A percentile compares a stretch with the other conserved stretches of the same genome.
These are phyloP conservation scores for Lytechinus pictus DNA, from an alignment of 35 echinoderm and acorn worm genomes.

Conservation along the genomic window DNA sequence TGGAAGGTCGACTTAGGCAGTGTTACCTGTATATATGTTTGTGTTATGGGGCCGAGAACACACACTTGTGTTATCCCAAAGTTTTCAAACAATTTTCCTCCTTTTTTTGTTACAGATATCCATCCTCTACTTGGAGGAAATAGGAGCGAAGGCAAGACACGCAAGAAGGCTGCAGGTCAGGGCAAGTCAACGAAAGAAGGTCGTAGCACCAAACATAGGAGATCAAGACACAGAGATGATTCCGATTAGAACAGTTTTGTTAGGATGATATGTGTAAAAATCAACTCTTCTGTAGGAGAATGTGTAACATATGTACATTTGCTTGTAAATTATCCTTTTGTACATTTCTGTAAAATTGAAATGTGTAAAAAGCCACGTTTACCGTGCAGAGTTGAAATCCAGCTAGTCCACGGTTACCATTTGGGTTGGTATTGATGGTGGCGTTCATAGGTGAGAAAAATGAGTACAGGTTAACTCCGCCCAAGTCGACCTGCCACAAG, in stretches of 20 bases:
- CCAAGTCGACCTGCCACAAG: too few species aligned
- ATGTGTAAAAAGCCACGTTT: background rate
- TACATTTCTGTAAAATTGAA: background rate
- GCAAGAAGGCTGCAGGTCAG: conserved; percentile 53
- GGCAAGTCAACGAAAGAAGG: conserved; percentile 64
- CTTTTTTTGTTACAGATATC: conserved; percentile 65
- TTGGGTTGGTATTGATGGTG: background rate
- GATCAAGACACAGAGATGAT: conserved; percentile 36
- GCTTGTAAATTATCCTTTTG: background rate
- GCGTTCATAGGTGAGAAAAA: too few species aligned
- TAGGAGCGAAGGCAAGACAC: conserved; percentile 79
- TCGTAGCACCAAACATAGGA: conserved; percentile 47
- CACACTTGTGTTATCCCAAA: too few species aligned
- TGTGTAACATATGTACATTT: background rate
- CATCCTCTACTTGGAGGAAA: conserved; percentile 69
- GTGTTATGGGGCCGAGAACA: too few species aligned
- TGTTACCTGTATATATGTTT: too few species aligned
- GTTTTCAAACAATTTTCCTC: background rate
- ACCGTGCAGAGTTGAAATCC: background rate
- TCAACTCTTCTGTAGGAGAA: background rate
- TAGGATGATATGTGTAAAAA: background rate
- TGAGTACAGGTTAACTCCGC: too few species aligned
- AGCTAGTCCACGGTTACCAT: too few species aligned
- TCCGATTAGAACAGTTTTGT: background rate
- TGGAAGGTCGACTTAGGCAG: too few species aligned